Percentiles rank a stretch among this genome's conserved stretches.
phyloP scores from a whole-genome alignment of 2,888 invertebrate species.

The Mythimna impura region DNA sequence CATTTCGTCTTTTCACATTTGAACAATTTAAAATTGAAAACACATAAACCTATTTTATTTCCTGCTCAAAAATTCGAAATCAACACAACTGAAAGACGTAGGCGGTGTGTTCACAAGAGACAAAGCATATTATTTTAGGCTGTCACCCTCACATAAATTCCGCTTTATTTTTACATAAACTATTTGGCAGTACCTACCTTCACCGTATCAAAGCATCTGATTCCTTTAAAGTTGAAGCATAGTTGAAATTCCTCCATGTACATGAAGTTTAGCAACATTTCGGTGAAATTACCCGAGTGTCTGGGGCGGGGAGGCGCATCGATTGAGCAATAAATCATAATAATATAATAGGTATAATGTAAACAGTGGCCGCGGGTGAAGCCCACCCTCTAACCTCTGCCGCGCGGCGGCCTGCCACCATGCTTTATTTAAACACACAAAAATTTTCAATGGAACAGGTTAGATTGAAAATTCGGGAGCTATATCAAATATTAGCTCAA shows the following conservation, averaged over 20 bases:
- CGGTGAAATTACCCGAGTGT: slow-evolving; percentile 79
- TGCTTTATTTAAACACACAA: slow-evolving; percentile 66
- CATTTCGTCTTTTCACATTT: background rate
- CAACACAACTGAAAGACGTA: slow-evolving; percentile 17
- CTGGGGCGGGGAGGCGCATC: slow-evolving; percentile 76
- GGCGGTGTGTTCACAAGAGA: slow-evolving; percentile 26
- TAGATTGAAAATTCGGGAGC: slow-evolving; percentile 62
- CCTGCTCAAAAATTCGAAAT: slow-evolving; percentile 20
- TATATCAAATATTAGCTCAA: slow-evolving; percentile 57
- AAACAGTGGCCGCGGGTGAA: slow-evolving; percentile 80
- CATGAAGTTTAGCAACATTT: slow-evolving; percentile 83
- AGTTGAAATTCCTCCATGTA: slow-evolving; percentile 84
- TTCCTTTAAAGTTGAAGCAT: slow-evolving; percentile 82
- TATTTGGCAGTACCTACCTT: slow-evolving; percentile 63
- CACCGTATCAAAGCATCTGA: slow-evolving; percentile 82
- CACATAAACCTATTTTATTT: background rate
- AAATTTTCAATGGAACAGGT: slow-evolving; percentile 71
- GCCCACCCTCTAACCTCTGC: slow-evolving; percentile 66
- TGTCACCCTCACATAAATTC: slow-evolving; percentile 57
- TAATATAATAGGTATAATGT: slow-evolving; percentile 87
- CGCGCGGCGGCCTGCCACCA: slow-evolving; percentile 45
- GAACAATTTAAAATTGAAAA: background rate
- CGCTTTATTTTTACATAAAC: slow-evolving; percentile 61
- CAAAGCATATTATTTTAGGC: slow-evolving; percentile 57
- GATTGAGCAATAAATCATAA: slow-evolving; percentile 89